Conservation (phyloP, 2,797 vertebrate species). For the Crenuchus spilurus region DNA sequence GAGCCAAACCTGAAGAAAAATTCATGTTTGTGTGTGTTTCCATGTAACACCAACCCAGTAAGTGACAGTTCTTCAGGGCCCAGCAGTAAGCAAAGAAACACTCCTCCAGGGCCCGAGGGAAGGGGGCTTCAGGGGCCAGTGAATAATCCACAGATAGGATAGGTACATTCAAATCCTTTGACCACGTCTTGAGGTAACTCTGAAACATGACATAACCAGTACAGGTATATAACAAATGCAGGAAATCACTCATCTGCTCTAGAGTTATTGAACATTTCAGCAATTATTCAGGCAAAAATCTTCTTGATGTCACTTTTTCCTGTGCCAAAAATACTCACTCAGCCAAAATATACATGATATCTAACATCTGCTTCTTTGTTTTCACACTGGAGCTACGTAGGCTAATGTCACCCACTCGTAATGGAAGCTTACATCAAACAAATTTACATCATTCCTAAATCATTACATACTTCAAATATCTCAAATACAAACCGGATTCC, state of each 20-base stretch:
- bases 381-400: too few species aligned
- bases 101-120: conserved; percentile 80
- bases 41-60: conserved; percentile 70
- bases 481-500: too few species aligned
- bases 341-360: too few species aligned
- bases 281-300: too few species aligned
- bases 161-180: conserved; percentile 72
- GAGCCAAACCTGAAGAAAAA: not conserved
- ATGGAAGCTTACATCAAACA: too few species aligned
- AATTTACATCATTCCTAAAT: too few species aligned
- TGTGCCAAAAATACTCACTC: too few species aligned
- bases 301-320: too few species aligned
- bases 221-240: not conserved
- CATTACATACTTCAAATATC: too few species aligned
- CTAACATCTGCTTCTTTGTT: too few species aligned
- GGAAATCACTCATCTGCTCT: not conserved
- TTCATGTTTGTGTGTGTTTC: not conserved
- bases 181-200: conserved; percentile 80
- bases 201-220: conserved; percentile 36
- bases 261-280: not conserved
- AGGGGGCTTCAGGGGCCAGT: conserved; percentile 79
- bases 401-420: too few species aligned
- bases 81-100: conserved; percentile 84
- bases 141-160: conserved; percentile 82
- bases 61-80: conserved; percentile 78